Conservation (phyloP, 2,113 vertebrate genomes). For the Camelus dromedarius region DNA sequence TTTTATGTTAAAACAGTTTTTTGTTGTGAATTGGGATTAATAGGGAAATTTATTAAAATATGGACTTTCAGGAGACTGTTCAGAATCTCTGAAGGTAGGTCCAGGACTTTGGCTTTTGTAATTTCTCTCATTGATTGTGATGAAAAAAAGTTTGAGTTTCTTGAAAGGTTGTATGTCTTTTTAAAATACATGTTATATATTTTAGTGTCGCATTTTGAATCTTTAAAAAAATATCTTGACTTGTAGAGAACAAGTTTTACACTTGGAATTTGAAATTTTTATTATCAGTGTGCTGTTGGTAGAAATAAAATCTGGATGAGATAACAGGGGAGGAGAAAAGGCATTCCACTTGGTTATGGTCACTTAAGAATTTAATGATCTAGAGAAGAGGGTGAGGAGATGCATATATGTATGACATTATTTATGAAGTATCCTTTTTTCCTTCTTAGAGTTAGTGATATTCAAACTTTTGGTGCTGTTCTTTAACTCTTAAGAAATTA, state of each 20-base stretch:
- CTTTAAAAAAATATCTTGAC: background rate
- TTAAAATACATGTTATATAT: background rate
- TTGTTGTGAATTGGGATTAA: background rate
- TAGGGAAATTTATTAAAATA: background rate
- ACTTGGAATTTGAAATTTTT: background rate
- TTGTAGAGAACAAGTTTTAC: background rate
- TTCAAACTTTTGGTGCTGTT: constrained; percentile 8
- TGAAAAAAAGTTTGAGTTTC: background rate
- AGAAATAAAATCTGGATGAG: background rate
- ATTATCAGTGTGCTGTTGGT: background rate
- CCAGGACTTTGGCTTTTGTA: background rate
- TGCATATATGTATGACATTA: no score
- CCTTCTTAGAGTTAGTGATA: background rate
- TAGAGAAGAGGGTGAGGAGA: background rate
- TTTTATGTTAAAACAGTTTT: background rate
- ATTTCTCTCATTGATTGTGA: background rate
- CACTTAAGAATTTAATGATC: background rate
- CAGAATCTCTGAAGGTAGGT: background rate
- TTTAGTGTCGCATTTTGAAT: background rate
- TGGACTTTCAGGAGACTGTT: background rate
- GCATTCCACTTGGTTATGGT: background rate
- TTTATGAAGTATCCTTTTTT: background rate
- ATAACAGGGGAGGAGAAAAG: background rate
- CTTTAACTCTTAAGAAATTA: background rate
- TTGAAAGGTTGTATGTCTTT: background rate